phyloP scores from a whole-genome alignment of 2,888 invertebrate genomes.

The Antitype chi region DNA sequence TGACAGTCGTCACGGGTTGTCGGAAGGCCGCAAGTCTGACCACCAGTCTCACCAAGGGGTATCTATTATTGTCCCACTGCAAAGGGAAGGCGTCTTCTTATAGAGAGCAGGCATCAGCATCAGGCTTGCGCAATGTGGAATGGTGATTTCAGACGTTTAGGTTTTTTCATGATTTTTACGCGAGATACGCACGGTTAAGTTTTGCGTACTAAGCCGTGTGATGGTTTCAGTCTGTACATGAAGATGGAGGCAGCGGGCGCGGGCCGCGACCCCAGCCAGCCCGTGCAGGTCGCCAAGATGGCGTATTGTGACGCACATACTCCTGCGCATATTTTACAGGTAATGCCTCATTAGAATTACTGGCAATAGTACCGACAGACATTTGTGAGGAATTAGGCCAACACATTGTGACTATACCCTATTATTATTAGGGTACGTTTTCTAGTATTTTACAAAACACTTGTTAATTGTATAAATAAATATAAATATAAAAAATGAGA shows the following conservation, averaged over 20 bases:
- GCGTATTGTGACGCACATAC: constrained; percentile 99
- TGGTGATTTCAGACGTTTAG: not conserved
- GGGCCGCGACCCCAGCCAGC: constrained; percentile 91
- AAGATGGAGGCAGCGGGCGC: constrained; percentile 97
- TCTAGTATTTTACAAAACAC: not conserved
- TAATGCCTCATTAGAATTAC: constrained; percentile 64
- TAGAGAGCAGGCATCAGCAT: not conserved
- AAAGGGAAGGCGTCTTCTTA: too few species aligned
- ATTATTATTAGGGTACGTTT: not conserved
- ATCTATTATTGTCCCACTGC: too few species aligned
- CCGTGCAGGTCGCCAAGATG: constrained; percentile 97
- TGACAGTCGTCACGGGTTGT: too few species aligned
- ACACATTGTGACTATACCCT: not conserved
- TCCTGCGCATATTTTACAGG: constrained; percentile 92
- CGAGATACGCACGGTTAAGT: not conserved
- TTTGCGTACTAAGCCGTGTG: not conserved
- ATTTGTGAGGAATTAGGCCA: not conserved
- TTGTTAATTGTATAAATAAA: not conserved
- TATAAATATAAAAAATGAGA: not conserved
- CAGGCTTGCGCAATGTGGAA: not conserved
- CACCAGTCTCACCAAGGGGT: too few species aligned
- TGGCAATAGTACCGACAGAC: not conserved
- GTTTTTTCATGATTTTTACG: not conserved
- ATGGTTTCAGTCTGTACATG: constrained; percentile 94
- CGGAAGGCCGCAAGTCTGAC: too few species aligned